Evolutionary conservation across 2,113 vertebrate species (phyloP).

Genomic region (Stercorarius parasiticus): DNA sequence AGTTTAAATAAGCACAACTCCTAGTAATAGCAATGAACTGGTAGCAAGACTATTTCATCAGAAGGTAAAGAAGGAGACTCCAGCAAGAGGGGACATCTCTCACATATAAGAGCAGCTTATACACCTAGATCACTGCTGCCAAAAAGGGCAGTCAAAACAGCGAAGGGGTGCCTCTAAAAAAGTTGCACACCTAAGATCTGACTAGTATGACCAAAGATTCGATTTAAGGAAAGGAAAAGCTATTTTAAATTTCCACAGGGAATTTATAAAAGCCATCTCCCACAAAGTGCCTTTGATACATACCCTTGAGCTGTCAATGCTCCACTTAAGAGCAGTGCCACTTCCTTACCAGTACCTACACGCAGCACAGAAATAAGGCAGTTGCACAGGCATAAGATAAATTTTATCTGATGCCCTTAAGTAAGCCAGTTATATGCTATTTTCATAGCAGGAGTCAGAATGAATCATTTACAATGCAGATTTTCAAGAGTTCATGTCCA

Average conservation of each 20-base stretch:
- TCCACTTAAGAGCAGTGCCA: background rate
- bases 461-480: background rate
- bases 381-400: background rate
- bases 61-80: background rate
- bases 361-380: background rate
- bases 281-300: background rate
- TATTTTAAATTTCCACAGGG: background rate
- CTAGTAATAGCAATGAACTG: background rate
- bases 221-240: background rate
- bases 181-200: background rate
- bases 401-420: background rate
- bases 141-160: background rate
- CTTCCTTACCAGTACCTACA: background rate
- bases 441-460: background rate
- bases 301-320: background rate
- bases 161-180: background rate
- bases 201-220: background rate
- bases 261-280: background rate
- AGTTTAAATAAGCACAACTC: background rate
- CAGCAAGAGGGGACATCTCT: background rate
- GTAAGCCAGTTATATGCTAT: background rate
- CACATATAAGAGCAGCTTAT: background rate
- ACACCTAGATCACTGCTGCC: background rate
- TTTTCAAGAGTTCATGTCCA: background rate
- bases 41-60: background rate